These are phyloP conservation scores for Ennomos quercinarius DNA, from an alignment of 2,888 invertebrate species.

Conservation along the genomic window DNA sequence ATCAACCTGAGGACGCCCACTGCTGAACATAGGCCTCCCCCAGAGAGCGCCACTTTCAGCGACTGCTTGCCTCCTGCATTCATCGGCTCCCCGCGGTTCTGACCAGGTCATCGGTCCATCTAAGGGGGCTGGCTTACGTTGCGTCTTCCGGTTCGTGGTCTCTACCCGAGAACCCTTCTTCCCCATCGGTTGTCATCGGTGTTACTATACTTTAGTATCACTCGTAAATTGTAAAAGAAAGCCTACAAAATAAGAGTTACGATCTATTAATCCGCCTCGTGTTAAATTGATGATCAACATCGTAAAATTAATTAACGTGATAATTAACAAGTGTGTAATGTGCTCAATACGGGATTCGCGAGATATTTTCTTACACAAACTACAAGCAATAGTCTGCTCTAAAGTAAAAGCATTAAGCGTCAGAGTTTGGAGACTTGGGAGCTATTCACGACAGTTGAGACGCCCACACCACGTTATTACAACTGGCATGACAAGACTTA, in stretches of 20 bases:
- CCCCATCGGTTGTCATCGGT: no score
- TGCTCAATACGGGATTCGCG: constrained; percentile 13
- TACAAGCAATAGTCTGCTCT: constrained; percentile 3
- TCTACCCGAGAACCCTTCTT: no score
- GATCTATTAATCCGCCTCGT: constrained; percentile 3
- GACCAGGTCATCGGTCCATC: no score
- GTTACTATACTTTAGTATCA: no score
- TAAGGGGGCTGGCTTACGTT: no score
- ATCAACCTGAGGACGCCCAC: no score
- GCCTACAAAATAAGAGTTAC: constrained; percentile 8
- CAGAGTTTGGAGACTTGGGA: not conserved
- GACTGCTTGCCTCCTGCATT: no score
- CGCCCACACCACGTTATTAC: constrained; percentile 31
- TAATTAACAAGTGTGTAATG: constrained; percentile 25
- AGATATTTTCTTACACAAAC: not conserved
- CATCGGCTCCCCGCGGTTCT: no score
- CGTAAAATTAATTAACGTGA: constrained; percentile 26
- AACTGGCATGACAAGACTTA: constrained; percentile 33
- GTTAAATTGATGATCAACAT: constrained; percentile 24
- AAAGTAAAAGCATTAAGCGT: not conserved
- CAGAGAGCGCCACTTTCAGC: no score
- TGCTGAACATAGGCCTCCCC: no score
- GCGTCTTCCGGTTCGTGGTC: no score
- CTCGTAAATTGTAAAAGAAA: no score
- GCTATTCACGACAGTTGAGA: constrained; percentile 17